Percentiles rank a stretch among this genome's conserved stretches.
phyloP scores from a whole-genome alignment of 2,888 invertebrate species.

The Agriopis aurantiaria region DNA sequence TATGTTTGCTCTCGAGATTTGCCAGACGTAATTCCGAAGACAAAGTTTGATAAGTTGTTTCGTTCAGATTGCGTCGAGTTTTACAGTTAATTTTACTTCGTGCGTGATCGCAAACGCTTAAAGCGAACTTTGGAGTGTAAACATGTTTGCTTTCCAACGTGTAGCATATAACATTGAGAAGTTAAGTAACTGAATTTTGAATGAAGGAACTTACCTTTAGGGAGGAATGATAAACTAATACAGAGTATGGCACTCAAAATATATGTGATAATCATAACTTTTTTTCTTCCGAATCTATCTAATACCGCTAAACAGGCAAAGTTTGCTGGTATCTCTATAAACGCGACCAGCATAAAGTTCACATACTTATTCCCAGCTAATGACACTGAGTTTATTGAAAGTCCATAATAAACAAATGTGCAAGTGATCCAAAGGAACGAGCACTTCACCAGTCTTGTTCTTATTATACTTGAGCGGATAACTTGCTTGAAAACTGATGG shows the following conservation, averaged over 20 bases:
- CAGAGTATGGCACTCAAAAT: conserved; percentile 88
- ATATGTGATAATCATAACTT: conserved; percentile 87
- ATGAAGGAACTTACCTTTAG: conserved; percentile 77
- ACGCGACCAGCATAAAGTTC: conserved; percentile 90
- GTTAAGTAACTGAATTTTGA: conserved; percentile 13
- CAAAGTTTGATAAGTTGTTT: conserved; percentile 54
- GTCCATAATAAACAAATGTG: conserved; percentile 92
- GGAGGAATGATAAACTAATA: conserved; percentile 86
- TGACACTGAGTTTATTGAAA: conserved; percentile 92
- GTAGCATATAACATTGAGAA: conserved; percentile 17
- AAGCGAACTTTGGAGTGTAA: conserved; percentile 29
- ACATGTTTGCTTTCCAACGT: conserved; percentile 35
- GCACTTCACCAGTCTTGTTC: conserved; percentile 87
- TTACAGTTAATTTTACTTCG: conserved; percentile 42
- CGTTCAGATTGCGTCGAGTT: conserved; percentile 46
- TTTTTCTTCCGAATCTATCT: conserved; percentile 88
- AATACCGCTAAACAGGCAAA: conserved; percentile 87
- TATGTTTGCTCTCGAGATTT: conserved; percentile 63
- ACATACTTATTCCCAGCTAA: conserved; percentile 91
- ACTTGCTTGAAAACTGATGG: conserved; percentile 73
- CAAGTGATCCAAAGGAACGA: conserved; percentile 93
- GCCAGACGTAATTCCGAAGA: conserved; percentile 52
- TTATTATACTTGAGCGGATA: conserved; percentile 84
- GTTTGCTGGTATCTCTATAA: conserved; percentile 91
- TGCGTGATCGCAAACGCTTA: conserved; percentile 35